A percentile compares a stretch with the other conserved stretches of the same genome.
phyloP scores from a whole-genome alignment of 1,140 invertebrate genomes.

The Dolichoris vasculosae region DNA sequence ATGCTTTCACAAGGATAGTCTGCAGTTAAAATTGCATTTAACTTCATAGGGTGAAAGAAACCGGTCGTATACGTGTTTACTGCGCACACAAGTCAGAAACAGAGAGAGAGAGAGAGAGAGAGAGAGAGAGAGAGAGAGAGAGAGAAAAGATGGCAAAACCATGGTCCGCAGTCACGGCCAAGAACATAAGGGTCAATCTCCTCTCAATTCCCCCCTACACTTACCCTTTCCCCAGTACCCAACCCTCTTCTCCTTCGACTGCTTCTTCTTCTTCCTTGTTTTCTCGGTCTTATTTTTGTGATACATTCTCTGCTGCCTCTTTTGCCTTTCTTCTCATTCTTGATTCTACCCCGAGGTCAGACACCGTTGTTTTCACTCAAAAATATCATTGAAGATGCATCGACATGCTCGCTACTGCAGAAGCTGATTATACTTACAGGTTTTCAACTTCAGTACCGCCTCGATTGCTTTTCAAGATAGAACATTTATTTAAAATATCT shows the following conservation, averaged over 20 bases:
- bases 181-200: constrained; percentile 71
- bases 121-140: constrained; percentile 5
- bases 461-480: neutral
- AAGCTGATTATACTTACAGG: constrained; percentile 55
- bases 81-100: constrained; percentile 30
- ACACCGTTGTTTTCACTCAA: constrained; percentile 57
- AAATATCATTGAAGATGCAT: constrained; percentile 57
- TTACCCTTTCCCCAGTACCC: constrained; percentile 57
- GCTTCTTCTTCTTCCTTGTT: constrained; percentile 55
- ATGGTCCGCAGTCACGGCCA: constrained; percentile 22
- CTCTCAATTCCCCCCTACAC: constrained; percentile 56
- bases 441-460: constrained; percentile 46
- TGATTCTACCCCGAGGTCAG: constrained; percentile 55
- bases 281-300: constrained; percentile 50
- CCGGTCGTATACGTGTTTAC: constrained; percentile 68
- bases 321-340: constrained; percentile 50
- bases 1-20: constrained; percentile 62
- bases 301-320: constrained; percentile 18
- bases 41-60: constrained; percentile 71
- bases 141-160: constrained; percentile 8
- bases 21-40: constrained; percentile 69
- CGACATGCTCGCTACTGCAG: constrained; percentile 44
- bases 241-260: constrained; percentile 56
- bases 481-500: neutral
- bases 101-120: neutral